Percentiles rank a stretch among this genome's conserved stretches.
These are phyloP conservation scores for Rhopalosiphum maidis DNA, from an alignment of 1,140 invertebrate species.

Conservation along the genomic window DNA sequence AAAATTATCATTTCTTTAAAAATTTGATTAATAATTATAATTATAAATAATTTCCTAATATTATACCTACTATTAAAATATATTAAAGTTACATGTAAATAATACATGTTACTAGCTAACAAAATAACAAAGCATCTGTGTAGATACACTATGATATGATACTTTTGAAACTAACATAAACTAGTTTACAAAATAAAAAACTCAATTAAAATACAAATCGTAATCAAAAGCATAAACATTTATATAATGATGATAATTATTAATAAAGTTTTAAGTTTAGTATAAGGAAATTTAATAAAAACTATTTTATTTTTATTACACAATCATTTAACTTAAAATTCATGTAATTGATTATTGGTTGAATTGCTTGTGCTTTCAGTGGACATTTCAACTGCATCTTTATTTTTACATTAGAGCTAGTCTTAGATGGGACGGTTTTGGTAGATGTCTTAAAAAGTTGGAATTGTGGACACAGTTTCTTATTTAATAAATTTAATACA, in stretches of 20 bases:
- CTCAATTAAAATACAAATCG: not conserved
- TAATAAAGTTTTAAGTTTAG: not conserved
- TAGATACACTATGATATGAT: not conserved
- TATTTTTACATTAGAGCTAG: not conserved
- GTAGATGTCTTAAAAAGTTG: conserved; percentile 20
- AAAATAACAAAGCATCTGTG: no score
- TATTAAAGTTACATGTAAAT: not conserved
- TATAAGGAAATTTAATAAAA: not conserved
- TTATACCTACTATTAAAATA: not conserved
- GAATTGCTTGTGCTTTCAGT: not conserved
- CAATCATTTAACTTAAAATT: not conserved
- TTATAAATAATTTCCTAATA: not conserved
- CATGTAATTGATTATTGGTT: conserved; percentile 24
- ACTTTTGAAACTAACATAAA: not conserved
- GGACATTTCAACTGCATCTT: conserved; percentile 17
- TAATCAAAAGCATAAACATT: not conserved
- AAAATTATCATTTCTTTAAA: not conserved
- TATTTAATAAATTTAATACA: conserved; percentile 57
- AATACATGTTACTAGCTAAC: not conserved
- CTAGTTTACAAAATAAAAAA: not conserved
- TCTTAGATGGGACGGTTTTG: not conserved
- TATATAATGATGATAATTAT: not conserved
- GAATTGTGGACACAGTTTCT: conserved; percentile 32
- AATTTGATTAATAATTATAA: not conserved
- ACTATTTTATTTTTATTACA: not conserved